Percentiles rank a stretch among this genome's conserved stretches.
These are phyloP conservation scores for Perca fluviatilis DNA, from an alignment of 2,113 vertebrate genomes.

Conservation along the genomic window DNA sequence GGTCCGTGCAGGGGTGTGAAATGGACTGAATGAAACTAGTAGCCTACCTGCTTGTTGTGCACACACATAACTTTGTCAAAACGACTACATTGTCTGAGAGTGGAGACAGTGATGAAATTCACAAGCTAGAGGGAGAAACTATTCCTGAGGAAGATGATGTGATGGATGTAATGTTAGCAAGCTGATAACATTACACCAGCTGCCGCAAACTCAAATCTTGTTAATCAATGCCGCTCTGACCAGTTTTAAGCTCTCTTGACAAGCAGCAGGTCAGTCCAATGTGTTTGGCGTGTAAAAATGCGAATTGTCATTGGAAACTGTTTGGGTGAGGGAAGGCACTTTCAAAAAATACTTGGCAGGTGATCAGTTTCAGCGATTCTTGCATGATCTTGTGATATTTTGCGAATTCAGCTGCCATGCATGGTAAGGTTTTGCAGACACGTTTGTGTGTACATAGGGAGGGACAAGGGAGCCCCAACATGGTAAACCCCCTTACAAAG, in stretches of 20 bases:
- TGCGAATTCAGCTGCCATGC: too few relatives aligned
- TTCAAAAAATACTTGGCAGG: too few relatives aligned
- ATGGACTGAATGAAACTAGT: background rate
- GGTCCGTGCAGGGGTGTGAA: background rate
- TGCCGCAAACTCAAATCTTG: background rate
- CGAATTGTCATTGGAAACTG: too few relatives aligned
- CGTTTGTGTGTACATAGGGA: background rate
- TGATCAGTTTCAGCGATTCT: too few relatives aligned
- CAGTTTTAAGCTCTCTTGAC: background rate
- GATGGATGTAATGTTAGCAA: background rate
- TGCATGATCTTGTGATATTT: too few relatives aligned
- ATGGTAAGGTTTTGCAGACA: background rate
- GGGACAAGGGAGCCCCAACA: background rate
- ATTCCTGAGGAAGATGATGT: background rate
- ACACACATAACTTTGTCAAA: background rate
- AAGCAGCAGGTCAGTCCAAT: too few relatives aligned
- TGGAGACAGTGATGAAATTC: background rate
- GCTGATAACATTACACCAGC: background rate
- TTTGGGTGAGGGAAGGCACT: too few relatives aligned
- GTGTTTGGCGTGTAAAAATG: too few relatives aligned
- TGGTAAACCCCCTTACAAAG: background rate
- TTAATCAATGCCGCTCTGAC: background rate
- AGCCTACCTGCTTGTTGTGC: background rate
- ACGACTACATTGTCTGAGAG: background rate
- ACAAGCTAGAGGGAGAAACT: background rate